Evolutionary conservation across 2,888 invertebrate species (phyloP).

Genomic region (Rhorus exstirpatorius): DNA sequence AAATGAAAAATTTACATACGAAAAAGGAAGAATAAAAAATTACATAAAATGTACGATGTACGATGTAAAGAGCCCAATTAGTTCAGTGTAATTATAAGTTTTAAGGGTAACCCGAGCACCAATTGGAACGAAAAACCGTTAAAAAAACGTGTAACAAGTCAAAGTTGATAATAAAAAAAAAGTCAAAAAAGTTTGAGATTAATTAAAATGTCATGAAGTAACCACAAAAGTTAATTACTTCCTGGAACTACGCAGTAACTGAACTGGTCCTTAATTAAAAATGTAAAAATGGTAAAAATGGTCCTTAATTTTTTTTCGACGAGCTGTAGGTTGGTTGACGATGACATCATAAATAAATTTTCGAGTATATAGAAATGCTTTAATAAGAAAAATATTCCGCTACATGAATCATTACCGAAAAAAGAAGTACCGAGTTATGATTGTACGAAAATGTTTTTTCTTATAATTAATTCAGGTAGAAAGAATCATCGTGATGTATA

Average conservation of each 20-base stretch:
- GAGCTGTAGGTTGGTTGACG: too few species aligned
- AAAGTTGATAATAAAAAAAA: neutral
- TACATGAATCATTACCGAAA: neutral
- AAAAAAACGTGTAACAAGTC: neutral
- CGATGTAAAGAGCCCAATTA: too few species aligned
- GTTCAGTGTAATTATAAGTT: too few species aligned
- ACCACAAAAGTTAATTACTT: neutral
- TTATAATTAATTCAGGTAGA: neutral
- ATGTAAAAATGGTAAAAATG: neutral
- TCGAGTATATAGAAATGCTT: too few species aligned
- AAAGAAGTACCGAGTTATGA: neutral
- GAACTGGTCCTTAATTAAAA: neutral
- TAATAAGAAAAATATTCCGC: too few species aligned
- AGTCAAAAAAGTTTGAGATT: too few species aligned
- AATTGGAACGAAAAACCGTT: neutral
- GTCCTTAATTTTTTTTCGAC: neutral
- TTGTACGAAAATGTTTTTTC: neutral
- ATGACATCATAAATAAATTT: too few species aligned
- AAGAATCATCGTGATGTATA: conserved; percentile 1
- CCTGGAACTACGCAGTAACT: neutral
- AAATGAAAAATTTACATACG: too few species aligned
- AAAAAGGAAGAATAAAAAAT: too few species aligned
- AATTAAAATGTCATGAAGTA: too few species aligned
- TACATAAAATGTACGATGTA: too few species aligned
- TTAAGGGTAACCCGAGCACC: neutral